Percentiles rank a stretch among this genome's conserved stretches.
phyloP scores from a whole-genome alignment of 2,888 invertebrate genomes.

The Sinotaia quadrata region DNA sequence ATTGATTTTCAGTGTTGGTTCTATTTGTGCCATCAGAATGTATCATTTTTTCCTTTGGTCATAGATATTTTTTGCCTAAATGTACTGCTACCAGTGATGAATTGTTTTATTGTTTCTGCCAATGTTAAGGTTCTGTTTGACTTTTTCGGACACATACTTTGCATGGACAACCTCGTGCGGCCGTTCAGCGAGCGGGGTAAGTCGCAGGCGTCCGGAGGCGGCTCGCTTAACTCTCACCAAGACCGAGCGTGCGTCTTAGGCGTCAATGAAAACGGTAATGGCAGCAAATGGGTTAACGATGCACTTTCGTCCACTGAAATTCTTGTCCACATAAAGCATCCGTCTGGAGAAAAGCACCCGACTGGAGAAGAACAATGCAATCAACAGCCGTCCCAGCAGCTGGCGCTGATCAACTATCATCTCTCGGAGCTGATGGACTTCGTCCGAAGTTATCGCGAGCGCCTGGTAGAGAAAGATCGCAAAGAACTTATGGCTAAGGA shows the following conservation, averaged over 20 bases:
- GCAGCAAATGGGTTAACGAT: slow-evolving; percentile 25
- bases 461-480: slow-evolving; percentile 64
- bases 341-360: slow-evolving; percentile 31
- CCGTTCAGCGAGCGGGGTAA: slow-evolving; percentile 50
- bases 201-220: slow-evolving; percentile 35
- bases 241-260: slow-evolving; percentile 41
- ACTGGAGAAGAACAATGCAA: too few species aligned
- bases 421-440: slow-evolving; percentile 58
- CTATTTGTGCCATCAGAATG: too few species aligned
- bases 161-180: slow-evolving; percentile 63
- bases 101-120: too few species aligned
- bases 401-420: slow-evolving; percentile 54
- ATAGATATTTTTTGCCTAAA: too few species aligned
- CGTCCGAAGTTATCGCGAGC: slow-evolving; percentile 52
- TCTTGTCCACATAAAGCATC: slow-evolving; percentile 28
- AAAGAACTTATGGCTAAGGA: slow-evolving; percentile 64
- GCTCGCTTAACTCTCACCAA: slow-evolving; percentile 31
- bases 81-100: too few species aligned
- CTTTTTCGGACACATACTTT: slow-evolving; percentile 61
- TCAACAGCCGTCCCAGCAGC: slow-evolving; percentile 42
- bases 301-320: slow-evolving; percentile 31
- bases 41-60: too few species aligned
- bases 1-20: too few species aligned
- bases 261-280: slow-evolving; percentile 35
- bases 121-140: slow-evolving; percentile 65